These are phyloP conservation scores for Drosophila kanekoi DNA, from an alignment of 2,888 invertebrate species.

Conservation along the genomic window DNA sequence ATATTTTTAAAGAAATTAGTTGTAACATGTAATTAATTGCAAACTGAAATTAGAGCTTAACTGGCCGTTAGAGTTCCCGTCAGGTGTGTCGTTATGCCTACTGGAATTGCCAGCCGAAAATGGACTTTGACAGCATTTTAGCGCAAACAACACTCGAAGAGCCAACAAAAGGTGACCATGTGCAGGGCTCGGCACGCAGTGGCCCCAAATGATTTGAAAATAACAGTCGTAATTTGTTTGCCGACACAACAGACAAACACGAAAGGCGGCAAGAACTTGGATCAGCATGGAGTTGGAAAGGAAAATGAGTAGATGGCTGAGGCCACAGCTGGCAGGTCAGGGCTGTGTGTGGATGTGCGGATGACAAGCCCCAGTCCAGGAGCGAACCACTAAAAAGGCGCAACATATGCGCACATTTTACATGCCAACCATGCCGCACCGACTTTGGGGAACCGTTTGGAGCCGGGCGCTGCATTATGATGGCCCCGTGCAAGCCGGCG, in stretches of 20 bases:
- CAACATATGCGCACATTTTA: constrained; percentile 74
- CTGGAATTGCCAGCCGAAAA: constrained; percentile 10
- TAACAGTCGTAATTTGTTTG: constrained; percentile 78
- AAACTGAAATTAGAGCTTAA: constrained; percentile 1
- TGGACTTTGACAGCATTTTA: constrained; percentile 17
- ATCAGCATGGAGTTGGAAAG: background rate
- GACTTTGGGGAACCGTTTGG: constrained; percentile 47
- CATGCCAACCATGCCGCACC: constrained; percentile 45
- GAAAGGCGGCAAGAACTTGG: background rate
- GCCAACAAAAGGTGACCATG: constrained; percentile 32
- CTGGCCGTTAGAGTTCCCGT: background rate
- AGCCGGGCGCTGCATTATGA: constrained; percentile 67
- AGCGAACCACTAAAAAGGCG: constrained; percentile 38
- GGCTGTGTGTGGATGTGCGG: constrained; percentile 8
- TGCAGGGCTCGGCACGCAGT: constrained; percentile 51
- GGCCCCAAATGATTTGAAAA: constrained; percentile 78
- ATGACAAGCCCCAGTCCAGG: constrained; percentile 17
- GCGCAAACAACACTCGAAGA: constrained; percentile 1
- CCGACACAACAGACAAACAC: constrained; percentile 52
- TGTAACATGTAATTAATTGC: background rate
- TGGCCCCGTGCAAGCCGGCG: constrained; percentile 35
- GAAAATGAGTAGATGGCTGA: constrained; percentile 9
- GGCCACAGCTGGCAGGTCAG: constrained; percentile 45
- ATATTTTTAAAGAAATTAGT: background rate
- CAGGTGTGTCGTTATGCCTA: constrained; percentile 7